Percentiles rank a stretch among this genome's conserved stretches.
Conservation (phyloP, 2,888 invertebrate genomes). For the Drosophila nigritarsus region DNA sequence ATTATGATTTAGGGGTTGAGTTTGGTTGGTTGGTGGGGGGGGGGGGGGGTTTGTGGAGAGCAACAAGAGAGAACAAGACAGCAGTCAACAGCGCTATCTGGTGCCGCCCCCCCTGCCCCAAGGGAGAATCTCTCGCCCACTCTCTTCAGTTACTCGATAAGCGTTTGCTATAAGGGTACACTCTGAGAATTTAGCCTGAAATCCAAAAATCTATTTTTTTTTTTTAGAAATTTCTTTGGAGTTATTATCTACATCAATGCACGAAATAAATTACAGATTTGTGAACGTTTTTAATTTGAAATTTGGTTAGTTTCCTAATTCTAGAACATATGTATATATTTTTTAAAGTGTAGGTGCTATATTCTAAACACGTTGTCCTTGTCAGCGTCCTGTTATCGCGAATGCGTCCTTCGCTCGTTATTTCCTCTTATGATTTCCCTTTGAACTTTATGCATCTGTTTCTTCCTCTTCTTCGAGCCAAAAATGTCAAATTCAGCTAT, state of each 20-base stretch:
- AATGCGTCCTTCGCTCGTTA: conserved; percentile 50
- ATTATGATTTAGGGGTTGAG: conserved; percentile 20
- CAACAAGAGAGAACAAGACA: neutral
- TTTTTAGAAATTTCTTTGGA: neutral
- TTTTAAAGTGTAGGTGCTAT: neutral
- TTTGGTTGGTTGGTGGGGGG: too few species aligned
- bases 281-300: neutral
- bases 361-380: conserved; percentile 23
- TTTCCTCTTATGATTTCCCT: conserved; percentile 64
- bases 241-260: neutral
- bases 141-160: conserved; percentile 1
- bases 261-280: neutral
- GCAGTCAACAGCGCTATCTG: conserved; percentile 13
- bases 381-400: conserved; percentile 45
- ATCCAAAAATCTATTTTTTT: neutral
- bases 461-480: conserved; percentile 27
- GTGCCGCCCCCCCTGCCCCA: neutral
- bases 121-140: neutral
- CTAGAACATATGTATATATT: neutral
- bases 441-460: conserved; percentile 60
- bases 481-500: conserved; percentile 79
- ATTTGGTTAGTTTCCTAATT: neutral
- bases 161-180: conserved; percentile 1
- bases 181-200: neutral
- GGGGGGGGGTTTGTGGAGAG: neutral